Evolutionary conservation across 2,888 invertebrate genomes (phyloP).

Genomic region (Catotricha subobsoleta): DNA sequence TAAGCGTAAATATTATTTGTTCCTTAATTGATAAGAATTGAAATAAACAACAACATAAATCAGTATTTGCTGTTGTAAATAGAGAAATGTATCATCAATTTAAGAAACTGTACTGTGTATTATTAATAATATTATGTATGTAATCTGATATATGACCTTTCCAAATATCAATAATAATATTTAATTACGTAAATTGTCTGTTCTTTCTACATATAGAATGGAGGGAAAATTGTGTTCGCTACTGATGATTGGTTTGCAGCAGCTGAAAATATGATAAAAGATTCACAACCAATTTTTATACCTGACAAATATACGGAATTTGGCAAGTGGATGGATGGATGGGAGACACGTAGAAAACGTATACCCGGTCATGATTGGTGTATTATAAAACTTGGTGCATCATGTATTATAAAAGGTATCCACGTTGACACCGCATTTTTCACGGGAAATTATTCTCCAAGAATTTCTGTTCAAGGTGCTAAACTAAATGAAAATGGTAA

Average conservation of each 20-base stretch:
- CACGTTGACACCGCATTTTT: conserved; percentile 43
- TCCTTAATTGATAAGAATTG: no score
- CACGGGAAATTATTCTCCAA: conserved; percentile 43
- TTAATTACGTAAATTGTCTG: no score
- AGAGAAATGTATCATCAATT: no score
- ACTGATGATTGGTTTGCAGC: conserved; percentile 46
- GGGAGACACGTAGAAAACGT: conserved; percentile 44
- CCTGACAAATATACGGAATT: conserved; percentile 38
- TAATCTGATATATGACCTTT: no score
- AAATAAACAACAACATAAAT: no score
- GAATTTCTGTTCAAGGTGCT: conserved; percentile 42
- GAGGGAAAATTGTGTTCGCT: conserved; percentile 38
- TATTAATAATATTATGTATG: no score
- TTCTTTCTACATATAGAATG: conserved; percentile 28
- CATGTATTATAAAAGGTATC: conserved; percentile 35
- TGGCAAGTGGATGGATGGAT: conserved; percentile 53
- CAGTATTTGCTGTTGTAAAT: no score
- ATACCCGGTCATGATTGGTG: conserved; percentile 44
- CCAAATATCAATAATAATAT: no score
- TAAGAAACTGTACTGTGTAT: no score
- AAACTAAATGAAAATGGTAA: conserved; percentile 34
- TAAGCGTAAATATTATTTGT: no score
- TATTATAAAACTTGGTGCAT: conserved; percentile 36
- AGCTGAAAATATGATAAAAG: conserved; percentile 39
- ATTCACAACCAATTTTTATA: conserved; percentile 36